Evolutionary conservation across 2,888 invertebrate genomes (phyloP).

Genomic region (Conomelus anceps): DNA sequence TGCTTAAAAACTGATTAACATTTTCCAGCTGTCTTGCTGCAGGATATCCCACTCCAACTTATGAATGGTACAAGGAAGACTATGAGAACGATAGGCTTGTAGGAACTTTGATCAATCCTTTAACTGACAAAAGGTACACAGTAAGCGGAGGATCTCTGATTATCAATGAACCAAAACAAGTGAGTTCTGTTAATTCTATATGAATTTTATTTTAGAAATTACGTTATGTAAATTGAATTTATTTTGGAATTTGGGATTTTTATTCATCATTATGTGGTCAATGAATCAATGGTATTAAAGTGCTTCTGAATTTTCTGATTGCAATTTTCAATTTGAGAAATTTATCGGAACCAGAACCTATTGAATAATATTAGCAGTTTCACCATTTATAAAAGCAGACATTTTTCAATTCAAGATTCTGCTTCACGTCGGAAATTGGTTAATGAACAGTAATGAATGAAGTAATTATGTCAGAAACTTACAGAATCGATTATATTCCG

Average conservation of each 20-base stretch:
- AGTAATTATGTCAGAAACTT: too few species aligned
- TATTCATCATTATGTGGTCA: neutral
- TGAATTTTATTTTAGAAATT: neutral
- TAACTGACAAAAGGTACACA: conserved; percentile 67
- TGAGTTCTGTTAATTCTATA: conserved; percentile 28
- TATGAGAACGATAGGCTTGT: conserved; percentile 71
- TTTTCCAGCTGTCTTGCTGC: conserved; percentile 64
- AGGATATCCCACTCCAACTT: conserved; percentile 83
- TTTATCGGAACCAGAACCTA: too few species aligned
- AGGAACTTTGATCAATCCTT: conserved; percentile 68
- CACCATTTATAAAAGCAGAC: too few species aligned
- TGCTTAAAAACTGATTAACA: neutral
- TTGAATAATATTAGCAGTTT: too few species aligned
- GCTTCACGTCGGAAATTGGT: too few species aligned
- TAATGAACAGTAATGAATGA: too few species aligned
- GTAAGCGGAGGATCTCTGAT: conserved; percentile 87
- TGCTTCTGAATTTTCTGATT: too few species aligned
- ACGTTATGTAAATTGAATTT: neutral
- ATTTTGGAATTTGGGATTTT: neutral
- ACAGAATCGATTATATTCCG: too few species aligned
- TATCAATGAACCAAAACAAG: conserved; percentile 73
- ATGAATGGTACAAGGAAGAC: conserved; percentile 84
- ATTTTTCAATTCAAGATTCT: too few species aligned
- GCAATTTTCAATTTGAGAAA: too few species aligned
- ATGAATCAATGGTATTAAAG: too few species aligned